These are phyloP conservation scores for Galeopterus variegatus DNA, from an alignment of 2,113 vertebrate species.

Conservation along the genomic window DNA sequence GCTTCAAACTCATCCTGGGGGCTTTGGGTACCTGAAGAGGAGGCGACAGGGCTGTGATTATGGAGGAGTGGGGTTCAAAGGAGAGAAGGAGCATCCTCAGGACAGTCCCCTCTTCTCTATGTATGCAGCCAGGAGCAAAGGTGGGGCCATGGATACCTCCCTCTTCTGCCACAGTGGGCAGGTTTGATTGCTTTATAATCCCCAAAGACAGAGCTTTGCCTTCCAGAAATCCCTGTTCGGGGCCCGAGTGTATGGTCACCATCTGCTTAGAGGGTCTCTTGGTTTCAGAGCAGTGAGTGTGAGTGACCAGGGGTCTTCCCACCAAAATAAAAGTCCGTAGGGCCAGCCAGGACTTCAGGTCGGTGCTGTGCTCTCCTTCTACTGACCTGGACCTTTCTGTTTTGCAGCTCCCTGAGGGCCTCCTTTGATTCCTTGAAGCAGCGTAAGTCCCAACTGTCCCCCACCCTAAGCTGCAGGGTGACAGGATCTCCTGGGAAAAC, in stretches of 20 bases:
- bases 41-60: too few relatives aligned
- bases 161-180: neutral
- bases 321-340: neutral
- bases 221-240: neutral
- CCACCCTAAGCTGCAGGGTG: too few relatives aligned
- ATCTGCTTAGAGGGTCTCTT: neutral
- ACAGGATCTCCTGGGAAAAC: neutral
- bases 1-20: neutral
- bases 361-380: neutral
- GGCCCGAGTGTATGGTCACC: too few relatives aligned
- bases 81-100: neutral
- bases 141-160: neutral
- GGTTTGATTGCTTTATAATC: neutral
- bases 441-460: conserved; percentile 90
- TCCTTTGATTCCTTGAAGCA: conserved; percentile 96
- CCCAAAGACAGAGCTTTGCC: neutral
- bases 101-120: neutral
- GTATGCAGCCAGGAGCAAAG: neutral
- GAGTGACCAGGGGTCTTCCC: neutral
- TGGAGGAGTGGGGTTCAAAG: neutral
- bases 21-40: neutral
- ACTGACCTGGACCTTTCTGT: conserved; percentile 23
- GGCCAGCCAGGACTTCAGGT: neutral
- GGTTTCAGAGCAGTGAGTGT: neutral
- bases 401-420: conserved; percentile 92